Evolutionary conservation across 2,797 vertebrate genomes (phyloP), one percentile per base, ranked within the genome.

Genomic region (Anomalospiza imberbis): DNA sequence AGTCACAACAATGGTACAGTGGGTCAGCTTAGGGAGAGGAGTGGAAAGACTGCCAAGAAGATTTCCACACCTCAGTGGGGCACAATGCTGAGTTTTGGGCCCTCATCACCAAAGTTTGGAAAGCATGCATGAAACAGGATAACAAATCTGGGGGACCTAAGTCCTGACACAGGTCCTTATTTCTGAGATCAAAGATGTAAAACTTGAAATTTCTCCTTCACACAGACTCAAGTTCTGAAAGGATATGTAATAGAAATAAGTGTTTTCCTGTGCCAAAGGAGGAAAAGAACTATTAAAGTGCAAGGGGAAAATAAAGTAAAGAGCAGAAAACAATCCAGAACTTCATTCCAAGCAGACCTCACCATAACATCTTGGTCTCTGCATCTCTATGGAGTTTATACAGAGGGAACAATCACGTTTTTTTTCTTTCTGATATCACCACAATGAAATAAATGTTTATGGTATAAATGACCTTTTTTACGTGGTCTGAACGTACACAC

Each of bases 401-500:
- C 32, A 62, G 25, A 75, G 32, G 21, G 19, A 77, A 78, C 12
- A 24, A 55, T 53, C 34, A 9, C 12, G 19, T 54, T 6, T 76
- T 68, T 60, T 68, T 54, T 3, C 7, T 9, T 47, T 65, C 66
- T 44, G 25, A 34, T 13, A 28, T 61, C 38, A 48, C 28, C 17
- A 63, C 6, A 77, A 34, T 12, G 16, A 76, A 44, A 77, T 51
- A 51, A 65, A 65, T 65, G 4, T 31, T 28, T 45, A 28, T 32
- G 9, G 10, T 40, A 47, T 47, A 51, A 71, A 76, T 44, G 12
- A 1, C 8, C 42, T 47, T 70, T 72, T 86, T 70, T 44, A 42
- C 19, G 5, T 10, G 24, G 18, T 40, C 21, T 70, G 51, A 84
- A 60, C 55, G 31, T 53, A 53, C 0, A 0, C 40, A 57, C 20